Evolutionary conservation across 2,113 vertebrate species (phyloP), one percentile per base, ranked within the genome.

Genomic region (Spheniscus mendiculus): DNA sequence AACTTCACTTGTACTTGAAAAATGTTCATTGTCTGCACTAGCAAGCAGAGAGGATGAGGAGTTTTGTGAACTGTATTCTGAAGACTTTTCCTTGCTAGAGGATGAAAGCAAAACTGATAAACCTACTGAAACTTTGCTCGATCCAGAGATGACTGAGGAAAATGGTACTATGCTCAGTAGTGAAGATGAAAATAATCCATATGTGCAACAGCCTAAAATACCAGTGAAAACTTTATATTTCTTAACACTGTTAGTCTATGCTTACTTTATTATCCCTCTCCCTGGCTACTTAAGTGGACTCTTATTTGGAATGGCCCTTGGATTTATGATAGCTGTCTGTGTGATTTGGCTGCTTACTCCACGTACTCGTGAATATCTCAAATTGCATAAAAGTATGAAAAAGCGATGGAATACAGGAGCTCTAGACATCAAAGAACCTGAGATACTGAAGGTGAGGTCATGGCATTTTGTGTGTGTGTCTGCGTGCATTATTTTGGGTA

Each of bases 41-140:
- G 99, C 98, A 44, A 99, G 99, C 95, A 99, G 99, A 96, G 99
- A 99, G 91, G 99, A 99, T 4, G 99, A 99, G 87, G 99, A 99
- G 94, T 99, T 99, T 69, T 99, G 99, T 81, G 99, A 99, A 97
- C 98, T 99, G 44, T 99, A 99, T 97, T 98, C 98, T 3, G 99
- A 99, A 93, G 99, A 99, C 96, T 99, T 99, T 83, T 99, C 99
- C 56, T 93, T 99, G 82, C 96, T 98, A 7, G 99, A 99, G 36
- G 99, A 98, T 6, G 99, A 99, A 92, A 97, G 97, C 32, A 98
- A 98, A 49, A 94, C 89, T 25, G 99, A 99, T 38, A 97, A 92
- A 42, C 93, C 91, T 8, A 32, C 71, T 30, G 92, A 97, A 87
- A 50, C 42, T 83, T 96, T 13, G 83, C 61, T 96, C 1, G 95